These are phyloP conservation scores for Tinea trinotella DNA, from an alignment of 2,888 invertebrate genomes.

Conservation along the genomic window DNA sequence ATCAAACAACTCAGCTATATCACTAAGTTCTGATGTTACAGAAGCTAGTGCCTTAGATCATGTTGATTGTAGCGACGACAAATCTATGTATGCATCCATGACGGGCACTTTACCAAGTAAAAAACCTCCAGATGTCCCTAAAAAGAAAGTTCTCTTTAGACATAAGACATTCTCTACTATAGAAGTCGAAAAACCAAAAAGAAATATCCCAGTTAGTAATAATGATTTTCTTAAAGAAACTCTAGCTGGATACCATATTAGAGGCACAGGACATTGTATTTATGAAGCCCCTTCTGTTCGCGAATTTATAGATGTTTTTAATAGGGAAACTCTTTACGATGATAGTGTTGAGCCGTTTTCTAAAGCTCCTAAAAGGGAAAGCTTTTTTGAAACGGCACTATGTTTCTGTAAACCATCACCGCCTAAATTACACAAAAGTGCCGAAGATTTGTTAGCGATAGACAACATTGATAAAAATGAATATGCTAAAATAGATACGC, in stretches of 20 bases:
- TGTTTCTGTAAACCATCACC: constrained; percentile 60
- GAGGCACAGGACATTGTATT: constrained; percentile 64
- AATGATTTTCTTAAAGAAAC: constrained; percentile 53
- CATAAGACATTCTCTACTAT: constrained; percentile 66
- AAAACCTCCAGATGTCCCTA: constrained; percentile 35
- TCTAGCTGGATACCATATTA: constrained; percentile 55
- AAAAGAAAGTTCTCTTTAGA: constrained; percentile 54
- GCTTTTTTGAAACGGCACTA: constrained; percentile 61
- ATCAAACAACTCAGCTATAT: constrained; percentile 40
- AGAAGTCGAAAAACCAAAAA: constrained; percentile 53
- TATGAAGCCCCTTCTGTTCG: constrained; percentile 55
- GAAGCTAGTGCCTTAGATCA: constrained; percentile 63
- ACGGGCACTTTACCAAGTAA: constrained; percentile 57
- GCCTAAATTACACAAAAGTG: constrained; percentile 55
- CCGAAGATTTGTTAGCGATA: constrained; percentile 55
- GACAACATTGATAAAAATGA: constrained; percentile 35
- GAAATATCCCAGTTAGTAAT: constrained; percentile 44
- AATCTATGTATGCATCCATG: constrained; percentile 50
- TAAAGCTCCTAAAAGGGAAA: constrained; percentile 46
- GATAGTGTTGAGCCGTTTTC: constrained; percentile 42
- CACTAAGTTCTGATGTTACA: constrained; percentile 49
- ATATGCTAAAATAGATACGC: constrained; percentile 41
- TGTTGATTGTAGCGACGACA: constrained; percentile 54
- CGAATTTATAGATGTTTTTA: constrained; percentile 62
- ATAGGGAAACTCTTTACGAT: constrained; percentile 52